Base-by-base conservation (phyloP, 2,113 vertebrate species). In the Phrynosoma blainvillii region DNA sequence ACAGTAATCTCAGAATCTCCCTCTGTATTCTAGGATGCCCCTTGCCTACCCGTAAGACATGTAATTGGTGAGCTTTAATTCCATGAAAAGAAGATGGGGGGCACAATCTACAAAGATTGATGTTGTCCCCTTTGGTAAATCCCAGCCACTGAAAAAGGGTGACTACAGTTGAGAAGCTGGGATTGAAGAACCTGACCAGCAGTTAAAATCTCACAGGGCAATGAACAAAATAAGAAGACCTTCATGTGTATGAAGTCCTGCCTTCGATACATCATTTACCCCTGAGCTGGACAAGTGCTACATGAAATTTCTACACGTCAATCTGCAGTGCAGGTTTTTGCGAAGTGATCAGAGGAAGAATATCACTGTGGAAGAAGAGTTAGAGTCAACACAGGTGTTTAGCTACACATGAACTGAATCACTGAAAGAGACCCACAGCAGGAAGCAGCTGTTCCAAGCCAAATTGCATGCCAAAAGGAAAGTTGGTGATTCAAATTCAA, bases 401-500 rank as follows among this genome's bases (percentile, higher is more conserved):
- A 91, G 18, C 20, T 74, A 56, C 74, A 42, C n/a, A 77, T 30
- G 78, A 89, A 89, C 71, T 68, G 52, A 84, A 0, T 23, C 86
- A 47, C 27, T 56, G 66, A 23, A 62, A 87, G 79, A 40, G 65
- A 32, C 14, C 65, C 16, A 23, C 59, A 78, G n/a, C 4, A 68
- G 27, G 42, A 68, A 76, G 75, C 76, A 80, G 56, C 77, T 87
- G 81, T 21, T 74, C 85, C 70, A 89, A 66, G 73, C 3, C 85
- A 32, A 32, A 23, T 47, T 83, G 86, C n/a, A 75, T 52, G 23
- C 70, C 88, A 59, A 87, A 76, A 83, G 62, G 71, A 70, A 12
- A 84, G 13, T 66, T 30, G 1, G 25, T 79, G 79, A 85, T 75
- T 88, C 82, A 74, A 13, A 23, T 27, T 87, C 83, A 79, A 27